These are phyloP conservation scores for Dendrolimus kikuchii DNA, from an alignment of 1,140 invertebrate species.

Conservation along the genomic window DNA sequence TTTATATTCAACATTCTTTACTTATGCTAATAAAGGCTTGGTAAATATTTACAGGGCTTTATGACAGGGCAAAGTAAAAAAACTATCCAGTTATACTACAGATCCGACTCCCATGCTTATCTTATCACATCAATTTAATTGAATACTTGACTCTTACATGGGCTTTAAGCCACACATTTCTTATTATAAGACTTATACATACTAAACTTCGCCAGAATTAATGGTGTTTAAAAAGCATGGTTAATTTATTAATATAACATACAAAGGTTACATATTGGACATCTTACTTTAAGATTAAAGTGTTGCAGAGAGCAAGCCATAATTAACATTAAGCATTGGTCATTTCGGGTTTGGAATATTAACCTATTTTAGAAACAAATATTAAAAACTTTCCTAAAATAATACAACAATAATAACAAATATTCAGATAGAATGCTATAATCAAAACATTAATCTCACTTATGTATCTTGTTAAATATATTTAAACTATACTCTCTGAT, in stretches of 20 bases:
- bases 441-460: conserved; percentile 68
- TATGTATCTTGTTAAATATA: conserved; percentile 53
- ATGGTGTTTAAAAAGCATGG: no score
- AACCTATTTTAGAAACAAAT: conserved; percentile 54
- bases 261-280: no score
- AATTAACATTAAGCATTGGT: conserved; percentile 42
- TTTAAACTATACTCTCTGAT: conserved; percentile 40
- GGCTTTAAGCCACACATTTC: conserved; percentile 18
- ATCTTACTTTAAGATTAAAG: no score
- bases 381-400: conserved; percentile 68
- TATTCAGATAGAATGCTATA: conserved; percentile 48
- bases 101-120: conserved; percentile 48
- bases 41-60: conserved; percentile 69
- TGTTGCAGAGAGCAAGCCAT: conserved; percentile 44
- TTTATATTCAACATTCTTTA: conserved; percentile 66
- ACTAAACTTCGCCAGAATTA: conserved; percentile 19
- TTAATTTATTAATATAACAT: no score
- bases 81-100: conserved; percentile 55
- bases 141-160: conserved; percentile 50
- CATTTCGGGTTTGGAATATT: conserved; percentile 48
- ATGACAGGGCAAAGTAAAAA: conserved; percentile 68
- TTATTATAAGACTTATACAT: conserved; percentile 3
- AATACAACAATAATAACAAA: conserved; percentile 67
- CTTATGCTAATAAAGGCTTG: conserved; percentile 67
- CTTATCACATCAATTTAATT: conserved; percentile 33